Evolutionary conservation across 2,113 vertebrate species (phyloP).

Genomic region (Naja naja): DNA sequence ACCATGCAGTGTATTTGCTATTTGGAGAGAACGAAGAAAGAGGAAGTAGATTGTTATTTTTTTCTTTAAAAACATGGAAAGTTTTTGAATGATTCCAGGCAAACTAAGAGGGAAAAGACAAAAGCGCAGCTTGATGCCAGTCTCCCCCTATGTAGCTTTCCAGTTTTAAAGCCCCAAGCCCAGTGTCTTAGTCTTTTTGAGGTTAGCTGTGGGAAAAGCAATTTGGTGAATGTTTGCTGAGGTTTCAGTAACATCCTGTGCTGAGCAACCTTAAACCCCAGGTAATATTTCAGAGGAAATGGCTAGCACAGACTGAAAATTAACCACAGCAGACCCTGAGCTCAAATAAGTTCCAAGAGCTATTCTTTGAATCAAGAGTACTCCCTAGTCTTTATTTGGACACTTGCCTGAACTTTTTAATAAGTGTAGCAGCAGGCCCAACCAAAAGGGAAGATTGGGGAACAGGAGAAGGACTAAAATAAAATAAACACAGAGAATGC

Average conservation of each 20-base stretch:
- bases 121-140: conserved; percentile 60
- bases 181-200: conserved; percentile 71
- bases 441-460: conserved; percentile 24
- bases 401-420: conserved; percentile 77
- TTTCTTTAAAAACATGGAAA: conserved; percentile 67
- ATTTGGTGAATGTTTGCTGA: conserved; percentile 71
- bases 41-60: conserved; percentile 51
- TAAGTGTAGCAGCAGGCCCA: conserved; percentile 68
- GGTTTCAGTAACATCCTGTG: conserved; percentile 73
- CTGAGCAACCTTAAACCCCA: conserved; percentile 79
- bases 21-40: conserved; percentile 7
- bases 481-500: not conserved
- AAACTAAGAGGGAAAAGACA: conserved; percentile 69
- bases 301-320: conserved; percentile 80
- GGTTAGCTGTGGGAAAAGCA: conserved; percentile 70
- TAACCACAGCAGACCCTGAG: conserved; percentile 73
- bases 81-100: conserved; percentile 71
- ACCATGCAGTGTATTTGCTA: not conserved
- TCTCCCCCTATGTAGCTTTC: conserved; percentile 70
- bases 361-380: conserved; percentile 75
- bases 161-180: conserved; percentile 70
- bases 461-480: conserved; percentile 20
- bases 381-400: conserved; percentile 69
- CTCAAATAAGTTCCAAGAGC: conserved; percentile 74
- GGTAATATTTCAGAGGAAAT: conserved; percentile 81